Conservation (phyloP, 2,797 vertebrate species). For the Buceros bicornis region DNA sequence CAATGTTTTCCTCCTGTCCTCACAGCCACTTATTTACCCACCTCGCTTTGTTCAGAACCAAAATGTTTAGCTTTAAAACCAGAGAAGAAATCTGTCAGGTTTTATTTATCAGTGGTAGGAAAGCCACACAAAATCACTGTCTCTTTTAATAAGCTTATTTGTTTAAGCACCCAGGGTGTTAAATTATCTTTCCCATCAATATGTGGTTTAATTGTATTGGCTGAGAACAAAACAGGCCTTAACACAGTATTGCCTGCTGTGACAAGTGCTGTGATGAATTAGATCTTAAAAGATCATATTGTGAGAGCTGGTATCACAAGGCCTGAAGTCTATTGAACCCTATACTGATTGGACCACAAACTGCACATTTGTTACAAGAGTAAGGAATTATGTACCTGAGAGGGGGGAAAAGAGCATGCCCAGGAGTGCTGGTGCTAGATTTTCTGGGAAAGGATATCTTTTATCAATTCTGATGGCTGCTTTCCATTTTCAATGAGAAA, state of each 20-base stretch:
- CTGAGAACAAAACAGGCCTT: neutral
- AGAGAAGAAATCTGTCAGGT: neutral
- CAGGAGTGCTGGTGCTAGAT: neutral
- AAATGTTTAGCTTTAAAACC: neutral
- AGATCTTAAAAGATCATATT: neutral
- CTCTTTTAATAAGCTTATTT: conserved; percentile 21
- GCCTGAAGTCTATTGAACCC: neutral
- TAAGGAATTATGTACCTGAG: neutral
- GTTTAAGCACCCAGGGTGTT: conserved; percentile 6
- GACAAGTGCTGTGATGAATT: neutral
- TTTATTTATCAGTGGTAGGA: neutral
- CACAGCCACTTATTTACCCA: conserved; percentile 17
- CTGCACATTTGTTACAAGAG: neutral
- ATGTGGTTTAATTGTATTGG: neutral
- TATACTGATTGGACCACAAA: neutral
- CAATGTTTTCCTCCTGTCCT: conserved; percentile 3
- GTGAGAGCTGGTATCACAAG: neutral
- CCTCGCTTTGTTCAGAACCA: conserved; percentile 4
- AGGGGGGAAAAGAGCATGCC: neutral
- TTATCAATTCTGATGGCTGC: neutral
- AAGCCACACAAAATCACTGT: neutral
- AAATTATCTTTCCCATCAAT: neutral
- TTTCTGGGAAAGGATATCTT: neutral
- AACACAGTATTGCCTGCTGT: neutral
- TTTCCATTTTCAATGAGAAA: neutral